phyloP scores from a whole-genome alignment of 2,888 invertebrate genomes.

The Phania funesta region DNA sequence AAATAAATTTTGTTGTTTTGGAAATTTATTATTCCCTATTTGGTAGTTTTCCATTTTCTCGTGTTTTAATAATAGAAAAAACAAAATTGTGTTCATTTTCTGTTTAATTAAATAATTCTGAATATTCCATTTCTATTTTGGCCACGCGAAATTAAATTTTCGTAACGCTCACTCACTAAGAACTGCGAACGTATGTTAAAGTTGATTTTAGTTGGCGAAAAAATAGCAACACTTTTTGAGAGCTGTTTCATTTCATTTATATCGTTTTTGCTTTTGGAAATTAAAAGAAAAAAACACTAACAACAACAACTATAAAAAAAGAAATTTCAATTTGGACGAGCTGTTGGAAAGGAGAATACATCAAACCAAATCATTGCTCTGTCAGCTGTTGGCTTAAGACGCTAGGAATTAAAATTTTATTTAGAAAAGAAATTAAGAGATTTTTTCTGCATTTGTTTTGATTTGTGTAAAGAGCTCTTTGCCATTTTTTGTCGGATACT shows the following conservation, averaged over 20 bases:
- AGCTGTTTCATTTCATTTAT: slow-evolving; percentile 31
- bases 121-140: slow-evolving; percentile 40
- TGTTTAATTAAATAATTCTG: background rate
- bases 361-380: slow-evolving; percentile 28
- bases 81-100: background rate
- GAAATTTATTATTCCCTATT: slow-evolving; percentile 27
- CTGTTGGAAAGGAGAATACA: slow-evolving; percentile 29
- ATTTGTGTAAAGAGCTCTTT: slow-evolving; percentile 42
- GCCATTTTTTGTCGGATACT: slow-evolving; percentile 42
- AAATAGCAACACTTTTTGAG: slow-evolving; percentile 64
- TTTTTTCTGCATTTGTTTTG: slow-evolving; percentile 24
- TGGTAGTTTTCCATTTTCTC: slow-evolving; percentile 41
- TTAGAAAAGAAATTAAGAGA: slow-evolving; percentile 40
- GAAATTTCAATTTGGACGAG: slow-evolving; percentile 32
- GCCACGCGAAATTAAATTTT: slow-evolving; percentile 60
- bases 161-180: slow-evolving; percentile 66
- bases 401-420: background rate
- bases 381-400: slow-evolving; percentile 4
- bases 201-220: slow-evolving; percentile 60
- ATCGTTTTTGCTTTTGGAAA: slow-evolving; percentile 35
- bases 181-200: slow-evolving; percentile 64
- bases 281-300: slow-evolving; percentile 7
- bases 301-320: slow-evolving; percentile 10
- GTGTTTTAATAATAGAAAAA: slow-evolving; percentile 18
- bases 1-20: slow-evolving; percentile 23